Conservation (phyloP, 2,113 vertebrate species). For the Arizona elegans region DNA sequence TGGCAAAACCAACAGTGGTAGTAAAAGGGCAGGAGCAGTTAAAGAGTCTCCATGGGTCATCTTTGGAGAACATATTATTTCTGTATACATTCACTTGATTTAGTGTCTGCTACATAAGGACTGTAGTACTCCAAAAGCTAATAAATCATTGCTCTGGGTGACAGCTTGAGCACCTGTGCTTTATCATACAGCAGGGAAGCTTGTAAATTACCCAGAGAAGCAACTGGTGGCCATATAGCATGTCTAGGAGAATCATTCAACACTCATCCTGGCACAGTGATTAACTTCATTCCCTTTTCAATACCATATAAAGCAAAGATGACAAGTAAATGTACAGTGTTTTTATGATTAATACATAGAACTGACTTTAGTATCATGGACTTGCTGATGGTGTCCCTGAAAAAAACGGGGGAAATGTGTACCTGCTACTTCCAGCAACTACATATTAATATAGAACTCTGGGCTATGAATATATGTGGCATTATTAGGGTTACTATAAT, state of each 20-base stretch:
- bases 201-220: conserved; percentile 65
- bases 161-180: conserved; percentile 65
- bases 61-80: conserved; percentile 69
- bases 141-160: conserved; percentile 64
- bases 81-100: conserved; percentile 66
- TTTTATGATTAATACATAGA: conserved; percentile 29
- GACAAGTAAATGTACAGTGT: conserved; percentile 31
- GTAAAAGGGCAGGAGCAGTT: conserved; percentile 65
- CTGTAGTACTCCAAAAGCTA: conserved; percentile 59
- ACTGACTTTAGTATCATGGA: not conserved
- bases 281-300: conserved; percentile 55
- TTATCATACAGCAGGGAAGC: conserved; percentile 64
- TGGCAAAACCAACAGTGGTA: conserved; percentile 56
- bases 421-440: not conserved
- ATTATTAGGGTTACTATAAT: not conserved
- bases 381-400: not conserved
- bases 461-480: not conserved
- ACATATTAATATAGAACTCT: not conserved
- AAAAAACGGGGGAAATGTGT: not conserved
- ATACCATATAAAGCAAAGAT: conserved; percentile 51
- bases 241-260: conserved; percentile 42
- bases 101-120: conserved; percentile 64
- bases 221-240: conserved; percentile 55
- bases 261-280: conserved; percentile 41
- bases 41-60: conserved; percentile 64